Evolutionary conservation across 2,888 invertebrate species (phyloP).

Genomic region (Macrosoma leucophasiata): DNA sequence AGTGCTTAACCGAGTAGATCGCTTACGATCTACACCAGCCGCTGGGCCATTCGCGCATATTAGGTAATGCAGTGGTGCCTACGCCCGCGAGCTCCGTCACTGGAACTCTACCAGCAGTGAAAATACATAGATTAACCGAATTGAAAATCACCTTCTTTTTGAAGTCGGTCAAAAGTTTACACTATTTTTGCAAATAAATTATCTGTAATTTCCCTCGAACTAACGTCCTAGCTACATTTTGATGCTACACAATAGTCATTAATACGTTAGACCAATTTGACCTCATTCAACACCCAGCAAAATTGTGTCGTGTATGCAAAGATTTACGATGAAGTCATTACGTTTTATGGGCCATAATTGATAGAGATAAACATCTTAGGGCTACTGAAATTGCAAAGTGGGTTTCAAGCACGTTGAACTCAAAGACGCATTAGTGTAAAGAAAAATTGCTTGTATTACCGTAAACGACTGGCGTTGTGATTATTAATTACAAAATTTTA

Average conservation of each 20-base stretch:
- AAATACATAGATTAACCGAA: no score
- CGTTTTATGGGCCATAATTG: constrained; percentile 73
- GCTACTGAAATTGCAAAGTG: constrained; percentile 68
- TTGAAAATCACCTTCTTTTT: no score
- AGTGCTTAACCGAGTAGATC: no score
- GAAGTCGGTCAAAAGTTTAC: no score
- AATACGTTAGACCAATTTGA: constrained; percentile 54
- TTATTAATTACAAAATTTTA: constrained; percentile 68
- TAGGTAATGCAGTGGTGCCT: no score
- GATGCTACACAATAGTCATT: constrained; percentile 50
- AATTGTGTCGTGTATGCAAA: constrained; percentile 67
- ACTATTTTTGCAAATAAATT: no score
- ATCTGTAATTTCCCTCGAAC: no score
- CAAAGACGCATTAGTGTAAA: constrained; percentile 60
- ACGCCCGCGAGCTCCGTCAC: no score
- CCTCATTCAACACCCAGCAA: constrained; percentile 65
- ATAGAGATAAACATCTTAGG: constrained; percentile 68
- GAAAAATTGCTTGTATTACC: constrained; percentile 61
- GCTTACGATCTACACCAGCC: no score
- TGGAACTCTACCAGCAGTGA: no score
- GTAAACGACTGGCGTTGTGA: constrained; percentile 60
- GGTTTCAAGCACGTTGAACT: constrained; percentile 59
- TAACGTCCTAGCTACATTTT: no score
- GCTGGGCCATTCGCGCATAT: no score
- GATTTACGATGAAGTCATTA: constrained; percentile 75